phyloP scores from a whole-genome alignment of 1,140 invertebrate species.

The Ostrea edulis region DNA sequence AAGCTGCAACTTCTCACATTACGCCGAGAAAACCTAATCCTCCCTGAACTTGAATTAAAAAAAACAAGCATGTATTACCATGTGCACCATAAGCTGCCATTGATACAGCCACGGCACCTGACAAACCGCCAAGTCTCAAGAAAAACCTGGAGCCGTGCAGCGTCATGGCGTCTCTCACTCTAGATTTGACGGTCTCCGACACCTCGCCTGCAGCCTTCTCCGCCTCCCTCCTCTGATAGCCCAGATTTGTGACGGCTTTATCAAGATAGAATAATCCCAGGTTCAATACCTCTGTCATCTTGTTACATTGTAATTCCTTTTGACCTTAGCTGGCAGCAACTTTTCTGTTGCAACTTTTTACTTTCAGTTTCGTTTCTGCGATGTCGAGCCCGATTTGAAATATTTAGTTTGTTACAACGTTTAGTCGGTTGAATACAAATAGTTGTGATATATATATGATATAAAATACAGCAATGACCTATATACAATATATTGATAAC shows the following conservation, averaged over 20 bases:
- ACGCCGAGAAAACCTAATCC: too few relatives aligned
- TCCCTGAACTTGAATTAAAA: too few relatives aligned
- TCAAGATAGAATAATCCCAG: conserved; percentile 10
- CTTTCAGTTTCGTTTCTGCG: background rate
- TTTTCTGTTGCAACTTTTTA: conserved; percentile 14
- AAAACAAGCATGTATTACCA: too few relatives aligned
- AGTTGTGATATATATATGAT: too few relatives aligned
- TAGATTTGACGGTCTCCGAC: conserved; percentile 40
- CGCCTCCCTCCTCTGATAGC: background rate
- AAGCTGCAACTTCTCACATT: too few relatives aligned
- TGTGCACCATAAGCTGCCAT: conserved; percentile 95
- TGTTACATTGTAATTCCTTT: background rate
- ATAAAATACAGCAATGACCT: too few relatives aligned
- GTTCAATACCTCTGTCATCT: background rate
- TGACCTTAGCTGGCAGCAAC: background rate
- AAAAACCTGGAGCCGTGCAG: conserved; percentile 63
- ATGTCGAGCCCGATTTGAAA: background rate
- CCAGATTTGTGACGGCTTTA: background rate
- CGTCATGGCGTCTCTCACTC: conserved; percentile 53
- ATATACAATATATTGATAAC: too few relatives aligned
- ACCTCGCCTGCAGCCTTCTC: conserved; percentile 60
- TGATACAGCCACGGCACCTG: conserved; percentile 91
- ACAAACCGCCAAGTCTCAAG: conserved; percentile 83
- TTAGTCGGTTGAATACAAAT: too few relatives aligned
- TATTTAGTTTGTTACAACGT: too few relatives aligned